Evolutionary conservation across 2,797 vertebrate genomes (phyloP).

Genomic region (Echeneis naucrates): DNA sequence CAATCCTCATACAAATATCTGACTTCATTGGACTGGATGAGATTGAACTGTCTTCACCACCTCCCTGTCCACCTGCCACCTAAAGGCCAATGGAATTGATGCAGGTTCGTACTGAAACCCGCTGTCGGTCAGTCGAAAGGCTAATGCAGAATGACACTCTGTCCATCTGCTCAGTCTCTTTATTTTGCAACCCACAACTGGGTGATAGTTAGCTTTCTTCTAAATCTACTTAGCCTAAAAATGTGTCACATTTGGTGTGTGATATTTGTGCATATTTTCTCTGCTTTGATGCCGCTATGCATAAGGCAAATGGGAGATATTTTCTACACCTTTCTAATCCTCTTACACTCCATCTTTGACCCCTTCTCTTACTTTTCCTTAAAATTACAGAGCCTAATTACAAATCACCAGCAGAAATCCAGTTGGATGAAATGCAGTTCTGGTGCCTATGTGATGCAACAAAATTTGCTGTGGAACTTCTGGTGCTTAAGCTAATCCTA

Average conservation of each 20-base stretch:
- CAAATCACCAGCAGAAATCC: conserved; percentile 47
- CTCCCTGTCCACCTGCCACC: conserved; percentile 56
- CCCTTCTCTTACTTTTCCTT: conserved; percentile 53
- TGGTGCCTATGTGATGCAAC: conserved; percentile 51
- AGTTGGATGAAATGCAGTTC: conserved; percentile 42
- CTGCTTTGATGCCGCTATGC: not conserved
- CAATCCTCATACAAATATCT: conserved; percentile 43
- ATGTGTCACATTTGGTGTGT: conserved; percentile 21
- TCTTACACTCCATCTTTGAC: conserved; percentile 53
- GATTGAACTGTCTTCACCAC: conserved; percentile 63
- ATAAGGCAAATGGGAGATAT: conserved; percentile 35
- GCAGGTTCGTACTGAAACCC: conserved; percentile 46
- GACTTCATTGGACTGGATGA: conserved; percentile 52
- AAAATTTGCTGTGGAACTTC: conserved; percentile 52
- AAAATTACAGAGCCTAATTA: conserved; percentile 64
- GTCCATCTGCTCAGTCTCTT: conserved; percentile 58
- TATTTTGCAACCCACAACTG: conserved; percentile 50
- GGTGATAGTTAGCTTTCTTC: conserved; percentile 34
- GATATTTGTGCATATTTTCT: conserved; percentile 25
- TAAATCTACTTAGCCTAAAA: conserved; percentile 46
- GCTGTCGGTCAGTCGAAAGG: conserved; percentile 69
- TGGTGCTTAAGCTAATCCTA: conserved; percentile 73
- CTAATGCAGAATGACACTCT: conserved; percentile 70
- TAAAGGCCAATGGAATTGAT: conserved; percentile 56
- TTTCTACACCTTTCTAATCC: conserved; percentile 66